A percentile compares a stretch with the other conserved stretches of the same genome.
Conservation (phyloP, 2,797 vertebrate species). For the Anniella stebbinsi region DNA sequence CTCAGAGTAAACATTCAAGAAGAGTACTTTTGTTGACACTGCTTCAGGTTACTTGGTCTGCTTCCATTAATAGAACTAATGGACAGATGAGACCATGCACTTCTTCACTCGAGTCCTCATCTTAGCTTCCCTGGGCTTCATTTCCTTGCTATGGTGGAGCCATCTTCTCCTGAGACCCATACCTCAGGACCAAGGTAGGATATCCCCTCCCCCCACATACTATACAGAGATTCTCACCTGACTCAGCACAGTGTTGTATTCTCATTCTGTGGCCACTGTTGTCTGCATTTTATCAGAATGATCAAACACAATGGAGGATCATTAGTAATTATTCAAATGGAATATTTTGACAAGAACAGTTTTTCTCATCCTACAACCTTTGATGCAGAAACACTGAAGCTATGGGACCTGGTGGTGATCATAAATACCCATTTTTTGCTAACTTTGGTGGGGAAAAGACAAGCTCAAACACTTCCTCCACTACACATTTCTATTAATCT, state of each 20-base stretch:
- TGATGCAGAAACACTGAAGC: not conserved
- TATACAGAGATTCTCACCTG: not conserved
- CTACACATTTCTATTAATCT: not conserved
- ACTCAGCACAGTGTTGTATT: not conserved
- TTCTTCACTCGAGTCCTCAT: constrained; percentile 43
- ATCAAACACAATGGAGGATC: not conserved
- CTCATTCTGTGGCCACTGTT: not conserved
- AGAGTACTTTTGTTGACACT: constrained; percentile 13
- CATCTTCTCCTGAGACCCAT: not conserved
- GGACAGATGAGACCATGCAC: constrained; percentile 43
- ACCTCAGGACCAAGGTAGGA: constrained; percentile 25
- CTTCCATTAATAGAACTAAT: rapidly evolving
- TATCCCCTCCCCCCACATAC: not conserved
- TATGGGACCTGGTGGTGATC: not conserved
- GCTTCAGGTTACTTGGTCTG: not conserved
- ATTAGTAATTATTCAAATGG: not conserved
- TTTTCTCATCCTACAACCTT: not conserved
- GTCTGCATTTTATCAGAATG: not conserved
- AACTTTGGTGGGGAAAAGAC: not conserved
- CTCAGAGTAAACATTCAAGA: constrained; percentile 57
- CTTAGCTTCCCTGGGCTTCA: not conserved
- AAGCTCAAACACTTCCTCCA: not conserved
- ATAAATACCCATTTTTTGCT: not conserved
- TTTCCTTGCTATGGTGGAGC: constrained; percentile 49
- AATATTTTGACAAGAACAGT: not conserved